Conservation (phyloP, 2,797 vertebrate genomes). For the Macrochelys suwanniensis region DNA sequence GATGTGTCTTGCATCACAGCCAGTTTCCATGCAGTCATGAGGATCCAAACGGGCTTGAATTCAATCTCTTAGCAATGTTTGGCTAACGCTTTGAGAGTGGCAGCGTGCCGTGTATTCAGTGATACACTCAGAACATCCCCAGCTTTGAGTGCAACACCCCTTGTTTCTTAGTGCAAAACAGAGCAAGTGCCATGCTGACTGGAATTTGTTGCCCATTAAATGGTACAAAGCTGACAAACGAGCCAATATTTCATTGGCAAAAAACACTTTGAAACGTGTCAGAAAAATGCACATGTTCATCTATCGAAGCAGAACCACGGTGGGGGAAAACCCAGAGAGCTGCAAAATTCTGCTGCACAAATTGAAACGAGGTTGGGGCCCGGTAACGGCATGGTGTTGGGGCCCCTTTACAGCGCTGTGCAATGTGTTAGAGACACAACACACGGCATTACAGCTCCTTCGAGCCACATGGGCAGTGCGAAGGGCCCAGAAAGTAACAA, state of each 20-base stretch:
- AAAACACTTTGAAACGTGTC: background rate
- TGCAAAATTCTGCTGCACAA: rapidly evolving
- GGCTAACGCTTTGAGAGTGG: background rate
- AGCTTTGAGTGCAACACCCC: background rate
- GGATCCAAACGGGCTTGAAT: background rate
- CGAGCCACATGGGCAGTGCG: background rate
- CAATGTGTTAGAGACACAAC: background rate
- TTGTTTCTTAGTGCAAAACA: background rate
- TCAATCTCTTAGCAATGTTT: background rate
- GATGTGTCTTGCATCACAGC: background rate
- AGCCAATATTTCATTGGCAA: background rate
- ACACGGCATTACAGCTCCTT: background rate
- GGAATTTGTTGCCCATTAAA: background rate
- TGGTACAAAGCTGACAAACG: background rate
- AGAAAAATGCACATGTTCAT: rapidly evolving
- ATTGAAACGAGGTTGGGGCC: background rate
- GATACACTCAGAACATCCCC: background rate
- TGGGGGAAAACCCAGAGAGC: background rate
- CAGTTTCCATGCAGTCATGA: background rate
- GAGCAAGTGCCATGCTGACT: background rate
- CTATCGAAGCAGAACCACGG: background rate
- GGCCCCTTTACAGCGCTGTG: background rate
- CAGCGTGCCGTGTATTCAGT: background rate
- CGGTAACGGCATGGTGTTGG: background rate
- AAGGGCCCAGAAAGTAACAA: background rate